A percentile compares a stretch with the other conserved stretches of the same genome.
phyloP scores from a whole-genome alignment of 2,113 vertebrate genomes.

The Brachyhypopomus gauderio region DNA sequence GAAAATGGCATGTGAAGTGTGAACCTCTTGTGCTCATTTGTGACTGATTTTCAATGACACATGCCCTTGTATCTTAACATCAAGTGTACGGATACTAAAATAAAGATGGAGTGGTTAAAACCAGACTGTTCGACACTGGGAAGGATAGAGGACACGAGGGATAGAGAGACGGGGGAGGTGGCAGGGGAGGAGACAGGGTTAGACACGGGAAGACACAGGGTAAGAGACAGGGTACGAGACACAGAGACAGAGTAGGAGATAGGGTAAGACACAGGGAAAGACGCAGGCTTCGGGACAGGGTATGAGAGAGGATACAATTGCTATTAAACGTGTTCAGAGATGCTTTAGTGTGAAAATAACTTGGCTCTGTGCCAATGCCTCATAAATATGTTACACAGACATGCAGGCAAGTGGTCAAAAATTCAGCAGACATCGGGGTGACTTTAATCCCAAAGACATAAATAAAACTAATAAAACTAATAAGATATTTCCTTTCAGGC shows the following conservation, averaged over 20 bases:
- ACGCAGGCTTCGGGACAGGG: no score
- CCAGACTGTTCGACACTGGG: background rate
- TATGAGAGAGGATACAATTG: background rate
- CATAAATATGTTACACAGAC: slow-evolving; percentile 52
- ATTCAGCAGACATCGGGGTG: slow-evolving; percentile 49
- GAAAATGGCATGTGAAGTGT: no score
- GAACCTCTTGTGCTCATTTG: no score
- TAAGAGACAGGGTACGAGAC: no score
- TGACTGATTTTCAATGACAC: background rate
- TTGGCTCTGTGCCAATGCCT: slow-evolving; percentile 48
- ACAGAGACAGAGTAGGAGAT: no score
- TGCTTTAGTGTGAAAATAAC: slow-evolving; percentile 42
- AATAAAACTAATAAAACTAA: slow-evolving; percentile 59
- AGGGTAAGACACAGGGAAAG: no score
- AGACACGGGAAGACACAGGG: no score
- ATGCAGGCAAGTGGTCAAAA: slow-evolving; percentile 49
- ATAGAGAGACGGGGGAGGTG: no score
- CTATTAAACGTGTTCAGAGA: slow-evolving; percentile 38
- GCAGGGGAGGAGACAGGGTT: no score
- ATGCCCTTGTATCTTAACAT: slow-evolving; percentile 9
- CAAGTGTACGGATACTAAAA: background rate
- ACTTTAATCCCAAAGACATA: slow-evolving; percentile 56
- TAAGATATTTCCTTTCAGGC: slow-evolving; percentile 54
- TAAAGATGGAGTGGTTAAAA: background rate
- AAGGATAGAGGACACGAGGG: no score